Conservation (phyloP, 2,888 invertebrate genomes). For the Leucozona laternaria region DNA sequence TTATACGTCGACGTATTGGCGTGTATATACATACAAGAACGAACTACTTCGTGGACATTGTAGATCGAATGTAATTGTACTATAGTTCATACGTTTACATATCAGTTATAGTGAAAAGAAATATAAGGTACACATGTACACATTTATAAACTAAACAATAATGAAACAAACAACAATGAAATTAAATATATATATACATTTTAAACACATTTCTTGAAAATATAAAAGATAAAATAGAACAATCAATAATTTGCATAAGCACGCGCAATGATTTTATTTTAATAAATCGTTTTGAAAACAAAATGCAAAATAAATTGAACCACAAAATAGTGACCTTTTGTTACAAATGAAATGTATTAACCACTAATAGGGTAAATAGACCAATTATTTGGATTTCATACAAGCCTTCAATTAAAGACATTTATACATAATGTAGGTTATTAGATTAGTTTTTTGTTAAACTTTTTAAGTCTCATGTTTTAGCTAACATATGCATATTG, state of each 20-base stretch:
- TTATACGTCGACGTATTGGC: no score
- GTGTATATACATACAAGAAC: no score
- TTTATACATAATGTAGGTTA: no score
- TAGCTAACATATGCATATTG: no score
- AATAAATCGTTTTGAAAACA: conserved; percentile 41
- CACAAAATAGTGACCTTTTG: conserved; percentile 26
- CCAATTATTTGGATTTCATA: neutral
- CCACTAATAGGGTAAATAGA: neutral
- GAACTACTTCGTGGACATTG: no score
- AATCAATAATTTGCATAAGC: conserved; percentile 47
- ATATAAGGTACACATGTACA: no score
- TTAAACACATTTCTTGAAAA: conserved; percentile 4
- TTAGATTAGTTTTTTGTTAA: no score
- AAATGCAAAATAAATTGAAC: conserved; percentile 36
- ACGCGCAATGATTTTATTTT: conserved; percentile 22
- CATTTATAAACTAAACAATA: neutral
- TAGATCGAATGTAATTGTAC: no score
- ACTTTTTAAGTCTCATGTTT: no score
- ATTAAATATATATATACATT: neutral
- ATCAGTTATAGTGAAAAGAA: no score
- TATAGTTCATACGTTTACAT: no score
- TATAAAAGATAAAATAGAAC: conserved; percentile 29
- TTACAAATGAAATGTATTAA: neutral
- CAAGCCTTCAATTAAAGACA: no score
- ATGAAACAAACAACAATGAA: neutral